phyloP scores from a whole-genome alignment of 2,113 vertebrate species.

The Otocyon megalotis region DNA sequence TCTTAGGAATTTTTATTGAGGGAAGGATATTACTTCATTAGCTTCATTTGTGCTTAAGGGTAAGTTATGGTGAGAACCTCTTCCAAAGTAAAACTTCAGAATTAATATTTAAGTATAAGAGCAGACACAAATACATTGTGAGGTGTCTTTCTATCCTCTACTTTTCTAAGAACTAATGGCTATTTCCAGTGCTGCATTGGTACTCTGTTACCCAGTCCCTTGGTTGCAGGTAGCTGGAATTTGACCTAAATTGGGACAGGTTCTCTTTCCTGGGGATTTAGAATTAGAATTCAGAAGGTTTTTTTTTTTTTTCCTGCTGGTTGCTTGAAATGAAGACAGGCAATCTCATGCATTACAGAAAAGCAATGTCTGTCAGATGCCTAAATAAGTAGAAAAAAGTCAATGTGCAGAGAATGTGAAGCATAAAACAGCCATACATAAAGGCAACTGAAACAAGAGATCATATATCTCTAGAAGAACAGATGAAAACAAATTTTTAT shows the following conservation, averaged over 20 bases:
- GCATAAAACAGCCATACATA: not conserved
- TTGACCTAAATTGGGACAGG: not conserved
- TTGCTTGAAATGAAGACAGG: not conserved
- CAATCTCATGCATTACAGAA: not conserved
- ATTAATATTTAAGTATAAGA: not conserved
- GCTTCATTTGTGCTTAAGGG: conserved; percentile 1
- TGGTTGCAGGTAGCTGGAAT: not conserved
- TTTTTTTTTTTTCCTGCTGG: not conserved
- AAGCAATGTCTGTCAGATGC: not conserved
- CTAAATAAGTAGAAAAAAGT: not conserved
- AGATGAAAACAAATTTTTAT: not conserved
- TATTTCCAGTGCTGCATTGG: not conserved
- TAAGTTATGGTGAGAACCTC: not conserved
- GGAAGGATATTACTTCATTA: not conserved
- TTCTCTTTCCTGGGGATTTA: not conserved
- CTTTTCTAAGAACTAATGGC: not conserved
- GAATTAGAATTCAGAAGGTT: conserved; percentile 2
- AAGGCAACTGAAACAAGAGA: conserved; percentile 15
- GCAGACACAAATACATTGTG: not conserved
- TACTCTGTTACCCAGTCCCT: not conserved
- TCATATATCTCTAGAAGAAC: not conserved
- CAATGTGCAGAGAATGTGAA: not conserved
- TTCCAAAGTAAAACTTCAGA: conserved; percentile 41
- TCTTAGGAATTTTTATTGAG: conserved; percentile 6
- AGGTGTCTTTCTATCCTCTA: not conserved